Evolutionary conservation across 2,888 invertebrate genomes (phyloP), one percentile per base, ranked within the genome.

Genomic region (Pyralis farinalis): DNA sequence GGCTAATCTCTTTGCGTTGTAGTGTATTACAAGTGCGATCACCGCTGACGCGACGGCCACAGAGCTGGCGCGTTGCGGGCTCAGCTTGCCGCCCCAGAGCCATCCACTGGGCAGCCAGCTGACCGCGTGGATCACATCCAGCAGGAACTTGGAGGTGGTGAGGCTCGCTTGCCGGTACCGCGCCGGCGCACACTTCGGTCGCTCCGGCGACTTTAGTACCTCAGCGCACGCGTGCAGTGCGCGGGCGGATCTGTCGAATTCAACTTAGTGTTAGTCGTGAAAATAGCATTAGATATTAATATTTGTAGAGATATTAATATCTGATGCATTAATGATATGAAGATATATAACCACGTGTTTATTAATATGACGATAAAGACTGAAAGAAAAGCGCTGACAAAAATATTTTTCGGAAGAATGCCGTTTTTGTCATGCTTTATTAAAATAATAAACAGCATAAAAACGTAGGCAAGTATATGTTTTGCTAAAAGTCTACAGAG

Each of bases 71-170:
- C 69, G 70, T 12, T 62, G 54, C 0, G 70, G 58, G 9, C 50
- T 55, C 11, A 97, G 75, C 58, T 91, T 91, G 0, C 93, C 92
- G 11, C 96, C 94, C 97, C 97, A 97, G 34, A 97, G 80, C 73
- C 93, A 92, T 31, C 96, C 96, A 8, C 82, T 76, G 0, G 97
- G 97, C 46, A 97, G 74, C 73, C 95, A 96, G 78, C 93, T 95
- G 2, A 96, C 91, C 0, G 96, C 95, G 73, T 96, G 96, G 0
- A 93, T 80, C 42, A 96, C 91, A 71, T 96, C 96, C 43, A 95
- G 71, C 0, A 79, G 39, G 3, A 81, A 52, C 65, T 89, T 89
- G 29, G 75, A 73, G 37, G 75, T 75, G 10, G 72, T 73, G 1
- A 89, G 67, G 0, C 75, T 55, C 0, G 86, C 82, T 9, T 79